These are phyloP conservation scores for Agapornis canus DNA, from an alignment of 2,797 vertebrate genomes.

Conservation along the genomic window DNA sequence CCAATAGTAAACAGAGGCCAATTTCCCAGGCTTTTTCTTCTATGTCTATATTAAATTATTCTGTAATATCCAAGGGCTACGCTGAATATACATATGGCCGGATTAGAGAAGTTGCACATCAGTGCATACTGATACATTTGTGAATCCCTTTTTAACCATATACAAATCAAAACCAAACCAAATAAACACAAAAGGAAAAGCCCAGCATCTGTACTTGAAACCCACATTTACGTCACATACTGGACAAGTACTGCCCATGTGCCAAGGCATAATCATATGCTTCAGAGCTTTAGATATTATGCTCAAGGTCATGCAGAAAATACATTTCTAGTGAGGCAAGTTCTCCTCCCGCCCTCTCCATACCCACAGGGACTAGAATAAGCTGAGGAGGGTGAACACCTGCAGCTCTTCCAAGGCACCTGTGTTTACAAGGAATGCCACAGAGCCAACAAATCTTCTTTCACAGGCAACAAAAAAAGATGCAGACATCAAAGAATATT, in stretches of 20 bases:
- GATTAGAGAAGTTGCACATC: background rate
- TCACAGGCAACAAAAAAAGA: slow-evolving; percentile 8
- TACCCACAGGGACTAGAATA: slow-evolving; percentile 59
- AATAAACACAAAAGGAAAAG: background rate
- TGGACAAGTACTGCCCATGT: slow-evolving; percentile 32
- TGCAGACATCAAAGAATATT: slow-evolving; percentile 58
- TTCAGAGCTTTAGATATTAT: slow-evolving; percentile 54
- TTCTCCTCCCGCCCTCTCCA: background rate
- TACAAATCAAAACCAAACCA: background rate
- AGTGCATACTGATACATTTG: background rate
- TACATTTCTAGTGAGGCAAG: slow-evolving; percentile 63
- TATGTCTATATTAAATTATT: background rate
- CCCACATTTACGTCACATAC: slow-evolving; percentile 33
- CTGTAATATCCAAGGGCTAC: background rate
- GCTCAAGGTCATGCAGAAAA: slow-evolving; percentile 71
- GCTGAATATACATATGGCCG: background rate
- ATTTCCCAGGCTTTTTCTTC: background rate
- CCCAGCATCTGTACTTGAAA: slow-evolving; percentile 13
- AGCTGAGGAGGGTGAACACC: slow-evolving; percentile 69
- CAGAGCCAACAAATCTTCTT: slow-evolving; percentile 51
- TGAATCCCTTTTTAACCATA: background rate
- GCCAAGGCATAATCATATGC: slow-evolving; percentile 58
- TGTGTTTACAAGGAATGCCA: slow-evolving; percentile 68
- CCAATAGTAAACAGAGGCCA: background rate
- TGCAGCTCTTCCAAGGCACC: slow-evolving; percentile 71